Evolutionary conservation across 2,888 invertebrate species (phyloP).

Genomic region (Doris montereyensis): DNA sequence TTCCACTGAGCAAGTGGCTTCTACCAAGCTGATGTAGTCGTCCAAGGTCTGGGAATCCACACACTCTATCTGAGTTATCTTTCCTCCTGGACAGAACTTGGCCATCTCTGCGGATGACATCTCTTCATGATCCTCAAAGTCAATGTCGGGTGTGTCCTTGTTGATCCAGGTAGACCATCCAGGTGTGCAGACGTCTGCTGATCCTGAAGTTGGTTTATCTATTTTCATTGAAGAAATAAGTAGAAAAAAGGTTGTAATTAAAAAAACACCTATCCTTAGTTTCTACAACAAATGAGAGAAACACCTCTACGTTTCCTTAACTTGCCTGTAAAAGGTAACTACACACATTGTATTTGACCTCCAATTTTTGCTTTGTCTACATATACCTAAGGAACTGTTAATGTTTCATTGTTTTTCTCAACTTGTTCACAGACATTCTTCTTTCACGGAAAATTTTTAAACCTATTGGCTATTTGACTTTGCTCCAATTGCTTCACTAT

Average conservation of each 20-base stretch:
- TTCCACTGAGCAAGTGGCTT: constrained; percentile 75
- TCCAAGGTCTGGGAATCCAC: constrained; percentile 50
- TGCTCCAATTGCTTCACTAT: too few relatives aligned
- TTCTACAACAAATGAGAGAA: too few relatives aligned
- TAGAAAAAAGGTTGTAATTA: not conserved
- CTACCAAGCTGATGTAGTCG: constrained; percentile 52
- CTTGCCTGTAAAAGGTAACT: too few relatives aligned
- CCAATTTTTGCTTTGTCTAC: too few relatives aligned
- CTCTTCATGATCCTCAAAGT: constrained; percentile 59
- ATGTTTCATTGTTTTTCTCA: too few relatives aligned
- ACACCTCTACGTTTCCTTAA: too few relatives aligned
- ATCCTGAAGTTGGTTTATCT: not conserved
- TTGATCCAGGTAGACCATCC: constrained; percentile 45
- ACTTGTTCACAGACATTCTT: too few relatives aligned
- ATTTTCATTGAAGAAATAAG: not conserved
- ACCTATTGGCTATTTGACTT: too few relatives aligned
- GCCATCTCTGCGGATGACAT: constrained; percentile 50
- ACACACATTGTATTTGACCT: too few relatives aligned
- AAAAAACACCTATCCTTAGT: too few relatives aligned
- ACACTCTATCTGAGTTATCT: constrained; percentile 64
- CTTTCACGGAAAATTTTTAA: too few relatives aligned
- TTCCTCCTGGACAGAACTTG: constrained; percentile 55
- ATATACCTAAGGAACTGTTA: too few relatives aligned
- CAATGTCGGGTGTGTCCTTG: constrained; percentile 51
- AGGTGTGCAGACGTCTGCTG: not conserved